Base-by-base conservation (phyloP, 1,140 invertebrate genomes). In the Littorina saxatilis region DNA sequence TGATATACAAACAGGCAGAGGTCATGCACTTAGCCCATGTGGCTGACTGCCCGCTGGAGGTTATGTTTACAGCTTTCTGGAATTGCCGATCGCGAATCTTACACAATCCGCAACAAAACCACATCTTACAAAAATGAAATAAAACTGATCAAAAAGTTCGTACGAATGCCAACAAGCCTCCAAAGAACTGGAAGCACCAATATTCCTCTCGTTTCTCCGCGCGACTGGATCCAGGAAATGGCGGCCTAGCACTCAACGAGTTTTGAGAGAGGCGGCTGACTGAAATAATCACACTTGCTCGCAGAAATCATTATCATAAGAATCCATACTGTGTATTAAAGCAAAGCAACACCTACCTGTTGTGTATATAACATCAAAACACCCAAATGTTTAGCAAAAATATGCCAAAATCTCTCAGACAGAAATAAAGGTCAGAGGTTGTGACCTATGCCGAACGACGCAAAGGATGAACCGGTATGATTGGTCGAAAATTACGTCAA, bases 401-500 rank as follows among this genome's bases (percentile, higher is more conserved):
- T 79, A 78, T 81, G 55, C 55, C 63, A 37, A 43, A 52, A 75
- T 84, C 78, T 85, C 63, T 80, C 83, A 87, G 86, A 86, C 88
- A 83, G 80, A 81, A 87, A 87, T 90, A 91, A 91, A 91, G 90
- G 90, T 91, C 90, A 91, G 86, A 90, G 90, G 90, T 91, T 90
- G 89, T 91, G 90, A 91, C 90, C 90, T 83, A 86, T 83, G 84
- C 83, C 50, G 81, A 83, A 82, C 83, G 83, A 87, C 85, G 81
- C 84, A 84, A 35, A 83, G 77, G 80, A 82, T 80, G 50, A 55
- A 74, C 9, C 27, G 70, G 77, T 84, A 80, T 86, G 77, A 91
- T 91, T 91, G 89, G 90, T 77, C 85, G 72, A 83, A 61, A 75
- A 78, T 85, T 83, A 85, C 83, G 82, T 87, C 86, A 91, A 81